Percentiles rank a stretch among this genome's conserved stretches.
Conservation (phyloP, 2,113 vertebrate genomes). For the Capricornis sumatraensis region DNA sequence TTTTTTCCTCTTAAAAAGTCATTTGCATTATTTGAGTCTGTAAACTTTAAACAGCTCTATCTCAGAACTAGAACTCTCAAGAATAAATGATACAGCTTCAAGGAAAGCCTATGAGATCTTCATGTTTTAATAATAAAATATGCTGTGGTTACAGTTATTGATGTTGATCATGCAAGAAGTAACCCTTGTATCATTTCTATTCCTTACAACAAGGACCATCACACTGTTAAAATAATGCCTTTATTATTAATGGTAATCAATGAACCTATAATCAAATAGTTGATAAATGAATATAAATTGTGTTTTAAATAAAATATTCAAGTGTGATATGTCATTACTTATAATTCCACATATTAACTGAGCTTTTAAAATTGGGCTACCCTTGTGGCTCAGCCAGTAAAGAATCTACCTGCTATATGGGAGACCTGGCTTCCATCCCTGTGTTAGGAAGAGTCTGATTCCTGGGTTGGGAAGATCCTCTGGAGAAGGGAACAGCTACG, state of each 20-base stretch:
- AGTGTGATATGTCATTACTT: not conserved
- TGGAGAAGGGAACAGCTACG: not conserved
- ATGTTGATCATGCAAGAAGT: not conserved
- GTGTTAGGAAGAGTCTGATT: not conserved
- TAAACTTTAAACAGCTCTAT: not conserved
- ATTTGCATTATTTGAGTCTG: not conserved
- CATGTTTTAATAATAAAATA: not conserved
- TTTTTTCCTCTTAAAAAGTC: not conserved
- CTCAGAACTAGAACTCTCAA: not conserved
- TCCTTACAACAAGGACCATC: not conserved
- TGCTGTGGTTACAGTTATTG: not conserved
- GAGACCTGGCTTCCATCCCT: not conserved
- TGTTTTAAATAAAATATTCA: not conserved
- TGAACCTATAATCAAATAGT: not conserved
- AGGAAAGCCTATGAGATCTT: not conserved
- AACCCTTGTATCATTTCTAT: not conserved
- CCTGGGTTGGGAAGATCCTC: not conserved
- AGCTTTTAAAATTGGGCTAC: not conserved
- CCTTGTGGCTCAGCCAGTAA: not conserved
- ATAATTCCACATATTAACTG: not conserved
- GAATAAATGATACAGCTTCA: not conserved
- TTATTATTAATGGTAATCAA: not conserved
- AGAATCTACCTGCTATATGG: not conserved
- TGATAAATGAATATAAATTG: not conserved
- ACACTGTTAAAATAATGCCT: not conserved